Percentiles rank a stretch among this genome's conserved stretches.
Evolutionary conservation across 92 coral and sea anemone genomes (phyloP).

Genomic region (Parazoanthus atlanticus): DNA sequence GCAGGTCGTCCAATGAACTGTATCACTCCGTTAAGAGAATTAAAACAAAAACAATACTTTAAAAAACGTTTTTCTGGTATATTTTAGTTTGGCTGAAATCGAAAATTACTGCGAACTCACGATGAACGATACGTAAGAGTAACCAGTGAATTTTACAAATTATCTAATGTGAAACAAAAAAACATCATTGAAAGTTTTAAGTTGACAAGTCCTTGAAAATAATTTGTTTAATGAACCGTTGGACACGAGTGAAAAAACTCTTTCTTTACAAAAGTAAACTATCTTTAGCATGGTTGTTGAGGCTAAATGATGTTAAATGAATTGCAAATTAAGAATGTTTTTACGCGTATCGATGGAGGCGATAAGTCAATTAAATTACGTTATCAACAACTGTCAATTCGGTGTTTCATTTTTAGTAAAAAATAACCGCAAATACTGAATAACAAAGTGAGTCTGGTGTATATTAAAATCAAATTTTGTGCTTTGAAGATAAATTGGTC

Average conservation of each 20-base stretch:
- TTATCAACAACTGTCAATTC: background rate
- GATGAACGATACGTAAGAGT: too few species aligned
- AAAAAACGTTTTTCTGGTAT: too few species aligned
- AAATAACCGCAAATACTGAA: background rate
- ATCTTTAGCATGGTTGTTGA: background rate
- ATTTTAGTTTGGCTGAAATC: background rate
- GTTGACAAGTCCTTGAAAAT: too few species aligned
- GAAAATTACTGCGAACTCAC: background rate
- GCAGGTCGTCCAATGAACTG: background rate
- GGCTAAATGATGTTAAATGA: too few species aligned
- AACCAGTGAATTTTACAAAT: too few species aligned
- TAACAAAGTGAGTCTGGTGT: background rate
- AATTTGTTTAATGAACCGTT: too few species aligned
- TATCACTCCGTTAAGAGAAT: background rate
- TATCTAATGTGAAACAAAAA: too few species aligned
- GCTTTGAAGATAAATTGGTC: background rate
- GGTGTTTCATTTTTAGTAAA: background rate
- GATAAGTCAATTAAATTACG: background rate
- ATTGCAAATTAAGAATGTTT: background rate
- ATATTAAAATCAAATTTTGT: too few species aligned
- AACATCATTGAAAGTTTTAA: too few species aligned
- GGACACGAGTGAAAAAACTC: too few species aligned
- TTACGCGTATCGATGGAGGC: background rate
- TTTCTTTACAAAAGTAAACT: background rate
- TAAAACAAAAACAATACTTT: background rate